phyloP scores from a whole-genome alignment of 2,888 invertebrate genomes.

The Lamellibrachia columna region DNA sequence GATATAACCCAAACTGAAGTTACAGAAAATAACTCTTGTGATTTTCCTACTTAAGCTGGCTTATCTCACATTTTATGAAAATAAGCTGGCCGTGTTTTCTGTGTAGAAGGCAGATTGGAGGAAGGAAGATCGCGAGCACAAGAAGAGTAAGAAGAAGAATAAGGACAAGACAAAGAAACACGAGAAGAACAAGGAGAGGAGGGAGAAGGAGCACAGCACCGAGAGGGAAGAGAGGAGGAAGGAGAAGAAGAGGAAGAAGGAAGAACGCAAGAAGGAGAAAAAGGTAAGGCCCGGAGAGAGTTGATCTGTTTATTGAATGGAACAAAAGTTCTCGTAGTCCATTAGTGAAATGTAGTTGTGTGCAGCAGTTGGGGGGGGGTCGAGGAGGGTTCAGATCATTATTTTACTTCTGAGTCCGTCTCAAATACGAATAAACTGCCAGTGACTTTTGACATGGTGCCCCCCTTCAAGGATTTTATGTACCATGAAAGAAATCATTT shows the following conservation, averaged over 20 bases:
- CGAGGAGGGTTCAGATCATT: no score
- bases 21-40: no score
- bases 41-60: no score
- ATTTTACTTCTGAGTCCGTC: no score
- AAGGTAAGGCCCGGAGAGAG: neutral
- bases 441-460: no score
- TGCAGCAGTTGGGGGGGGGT: neutral
- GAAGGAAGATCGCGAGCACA: neutral
- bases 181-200: neutral
- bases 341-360: no score
- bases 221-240: neutral
- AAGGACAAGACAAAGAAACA: neutral
- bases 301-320: neutral
- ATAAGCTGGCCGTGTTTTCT: neutral
- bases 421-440: no score
- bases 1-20: no score
- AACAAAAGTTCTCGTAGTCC: neutral
- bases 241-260: conserved; percentile 21
- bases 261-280: neutral
- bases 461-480: no score
- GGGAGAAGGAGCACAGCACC: neutral
- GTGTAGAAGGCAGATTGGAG: neutral
- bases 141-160: conserved; percentile 21
- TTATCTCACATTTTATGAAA: neutral
- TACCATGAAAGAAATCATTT: no score